Evolutionary conservation across 2,888 invertebrate species (phyloP).

Genomic region (Mimas tiliae): DNA sequence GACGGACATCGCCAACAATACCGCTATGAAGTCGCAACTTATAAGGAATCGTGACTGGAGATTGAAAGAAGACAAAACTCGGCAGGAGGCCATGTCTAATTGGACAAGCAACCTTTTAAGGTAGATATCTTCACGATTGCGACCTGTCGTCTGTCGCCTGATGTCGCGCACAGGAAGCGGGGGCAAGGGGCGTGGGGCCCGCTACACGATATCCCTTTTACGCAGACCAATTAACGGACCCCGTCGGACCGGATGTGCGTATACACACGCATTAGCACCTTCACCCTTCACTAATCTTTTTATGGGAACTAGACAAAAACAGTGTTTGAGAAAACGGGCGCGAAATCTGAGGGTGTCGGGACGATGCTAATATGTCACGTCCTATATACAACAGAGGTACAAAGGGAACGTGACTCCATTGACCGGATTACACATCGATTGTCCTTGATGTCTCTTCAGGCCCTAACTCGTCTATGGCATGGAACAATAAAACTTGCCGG

Average conservation of each 20-base stretch:
- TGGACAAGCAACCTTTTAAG: slow-evolving; percentile 58
- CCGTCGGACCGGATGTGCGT: slow-evolving; percentile 78
- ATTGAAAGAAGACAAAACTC: slow-evolving; percentile 54
- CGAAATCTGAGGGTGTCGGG: slow-evolving; percentile 51
- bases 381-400: slow-evolving; percentile 45
- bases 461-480: slow-evolving; percentile 55
- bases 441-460: slow-evolving; percentile 66
- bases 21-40: slow-evolving; percentile 16
- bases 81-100: slow-evolving; percentile 60
- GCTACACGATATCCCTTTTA: slow-evolving; percentile 84
- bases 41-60: slow-evolving; percentile 45
- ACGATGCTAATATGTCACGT: slow-evolving; percentile 48
- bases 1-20: slow-evolving; percentile 6
- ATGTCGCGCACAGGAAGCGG: slow-evolving; percentile 72
- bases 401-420: slow-evolving; percentile 58
- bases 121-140: slow-evolving; percentile 60
- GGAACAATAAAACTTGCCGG: slow-evolving; percentile 62
- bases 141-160: slow-evolving; percentile 51
- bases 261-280: slow-evolving; percentile 81
- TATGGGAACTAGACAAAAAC: slow-evolving; percentile 60
- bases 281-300: slow-evolving; percentile 78
- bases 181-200: slow-evolving; percentile 57
- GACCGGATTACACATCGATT: slow-evolving; percentile 60
- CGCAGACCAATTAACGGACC: slow-evolving; percentile 82
- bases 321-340: slow-evolving; percentile 60